Base-by-base conservation (phyloP, 1,140 invertebrate species). In the Idris sp. region DNA sequence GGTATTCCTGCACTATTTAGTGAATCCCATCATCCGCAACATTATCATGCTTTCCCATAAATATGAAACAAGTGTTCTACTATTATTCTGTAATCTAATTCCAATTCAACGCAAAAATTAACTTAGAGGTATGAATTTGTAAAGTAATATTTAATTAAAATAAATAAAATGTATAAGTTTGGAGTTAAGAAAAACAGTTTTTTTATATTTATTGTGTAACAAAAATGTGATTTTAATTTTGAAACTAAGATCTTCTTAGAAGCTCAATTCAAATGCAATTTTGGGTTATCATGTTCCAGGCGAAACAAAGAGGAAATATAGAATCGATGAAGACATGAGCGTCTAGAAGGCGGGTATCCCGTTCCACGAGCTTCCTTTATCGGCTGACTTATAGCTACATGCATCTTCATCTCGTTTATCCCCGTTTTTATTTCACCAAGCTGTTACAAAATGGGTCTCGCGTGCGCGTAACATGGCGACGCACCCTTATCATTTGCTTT, bases 31-130 rank as follows among this genome's bases (percentile, higher is more conserved):
- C 86, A 87, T 87, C 73, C 84, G 77, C 54, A 77, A 82, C 73
- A 87, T 87, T 85, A 87, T 87, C 81, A 64, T 79, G 79, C 78
- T 81, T 82, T 77, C 78, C 79, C 72, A 82, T 86, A 86, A 86
- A 86, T 85, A 86, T 84, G 69, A 74, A 78, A 44, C 38, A 64
- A 31, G 68, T 44, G 68, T 65, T 78, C 73, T 38, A 22, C n/a
- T 22, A 53, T 82, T 80, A 73, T 78, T 56, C 64, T 26, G 14
- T 40, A 53, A 61, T 56, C 19, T 6, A 31, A 40, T 22, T 22
- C 3, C 2, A 22, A 22, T 22, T 22, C n/a, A n/a, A n/a, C n/a
- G n/a, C n/a, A n/a, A n/a, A n/a, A n/a, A n/a, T n/a, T n/a, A n/a
- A n/a, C n/a, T n/a, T n/a, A n/a, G n/a, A n/a, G n/a, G n/a, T n/a